phyloP scores from a whole-genome alignment of 2,888 invertebrate genomes.

The Polymixis flavicincta region DNA sequence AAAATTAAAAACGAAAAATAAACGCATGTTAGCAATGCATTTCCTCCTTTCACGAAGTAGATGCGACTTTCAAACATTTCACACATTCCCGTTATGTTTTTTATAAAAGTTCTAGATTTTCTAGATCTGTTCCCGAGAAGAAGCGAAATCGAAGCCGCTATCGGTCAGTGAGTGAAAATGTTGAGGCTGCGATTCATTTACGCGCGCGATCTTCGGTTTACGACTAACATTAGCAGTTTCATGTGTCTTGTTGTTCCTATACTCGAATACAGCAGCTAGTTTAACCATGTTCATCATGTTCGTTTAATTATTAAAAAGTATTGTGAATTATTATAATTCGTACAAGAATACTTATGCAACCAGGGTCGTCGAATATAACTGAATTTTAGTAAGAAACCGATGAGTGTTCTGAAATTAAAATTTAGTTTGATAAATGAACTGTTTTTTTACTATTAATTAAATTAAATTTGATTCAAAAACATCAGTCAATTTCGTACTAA shows the following conservation, averaged over 20 bases:
- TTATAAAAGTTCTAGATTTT: slow-evolving; percentile 47
- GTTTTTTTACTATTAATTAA: too few species aligned
- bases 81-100: slow-evolving; percentile 46
- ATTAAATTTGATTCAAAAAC: too few species aligned
- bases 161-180: slow-evolving; percentile 60
- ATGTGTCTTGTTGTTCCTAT: not conserved
- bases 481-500: too few species aligned
- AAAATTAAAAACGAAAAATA: slow-evolving; percentile 40
- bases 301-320: too few species aligned
- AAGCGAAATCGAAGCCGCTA: slow-evolving; percentile 54
- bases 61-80: slow-evolving; percentile 45
- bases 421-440: too few species aligned
- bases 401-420: too few species aligned
- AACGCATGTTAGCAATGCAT: not conserved
- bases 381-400: too few species aligned
- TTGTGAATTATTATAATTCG: too few species aligned
- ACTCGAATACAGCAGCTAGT: not conserved
- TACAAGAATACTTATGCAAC: too few species aligned
- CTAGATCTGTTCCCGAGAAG: slow-evolving; percentile 56
- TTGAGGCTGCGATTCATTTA: slow-evolving; percentile 34
- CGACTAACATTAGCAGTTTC: too few species aligned
- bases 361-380: too few species aligned
- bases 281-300: too few species aligned
- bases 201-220: slow-evolving; percentile 13
- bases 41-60: slow-evolving; percentile 49